Conservation (phyloP, 2,888 invertebrate species). For the Andrena haemorrhoa region DNA sequence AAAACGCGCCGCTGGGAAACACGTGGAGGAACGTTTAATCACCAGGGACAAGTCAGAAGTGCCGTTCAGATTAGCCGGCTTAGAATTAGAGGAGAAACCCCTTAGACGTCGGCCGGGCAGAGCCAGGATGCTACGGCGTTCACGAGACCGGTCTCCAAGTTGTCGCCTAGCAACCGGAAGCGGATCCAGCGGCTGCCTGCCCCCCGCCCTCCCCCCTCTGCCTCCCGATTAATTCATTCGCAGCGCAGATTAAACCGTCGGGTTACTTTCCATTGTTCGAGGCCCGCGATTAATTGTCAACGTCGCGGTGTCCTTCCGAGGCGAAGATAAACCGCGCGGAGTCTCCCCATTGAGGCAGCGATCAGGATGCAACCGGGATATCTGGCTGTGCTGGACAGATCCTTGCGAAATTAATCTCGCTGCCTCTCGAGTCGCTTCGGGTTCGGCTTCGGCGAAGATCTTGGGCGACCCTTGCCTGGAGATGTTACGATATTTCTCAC, state of each 20-base stretch:
- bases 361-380: slow-evolving; percentile 31
- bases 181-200: slow-evolving; percentile 43
- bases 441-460: background rate
- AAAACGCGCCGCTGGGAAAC: slow-evolving; percentile 34
- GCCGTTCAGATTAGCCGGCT: slow-evolving; percentile 63
- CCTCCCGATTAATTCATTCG: slow-evolving; percentile 56
- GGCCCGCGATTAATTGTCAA: slow-evolving; percentile 41
- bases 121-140: slow-evolving; percentile 46
- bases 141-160: slow-evolving; percentile 47
- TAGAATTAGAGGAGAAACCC: slow-evolving; percentile 58
- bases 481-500: too few relatives aligned
- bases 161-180: slow-evolving; percentile 71
- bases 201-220: slow-evolving; percentile 16
- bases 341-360: slow-evolving; percentile 12
- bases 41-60: slow-evolving; percentile 53
- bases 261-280: slow-evolving; percentile 67
- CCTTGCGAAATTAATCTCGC: slow-evolving; percentile 45
- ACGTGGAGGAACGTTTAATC: slow-evolving; percentile 48
- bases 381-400: slow-evolving; percentile 32
- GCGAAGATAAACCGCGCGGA: slow-evolving; percentile 44
- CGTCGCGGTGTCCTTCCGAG: slow-evolving; percentile 23
- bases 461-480: too few relatives aligned
- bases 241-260: slow-evolving; percentile 66
- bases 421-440: background rate
- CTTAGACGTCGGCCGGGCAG: slow-evolving; percentile 41